Evolutionary conservation across 2,888 invertebrate genomes (phyloP).

Genomic region (Eudemis profundana): DNA sequence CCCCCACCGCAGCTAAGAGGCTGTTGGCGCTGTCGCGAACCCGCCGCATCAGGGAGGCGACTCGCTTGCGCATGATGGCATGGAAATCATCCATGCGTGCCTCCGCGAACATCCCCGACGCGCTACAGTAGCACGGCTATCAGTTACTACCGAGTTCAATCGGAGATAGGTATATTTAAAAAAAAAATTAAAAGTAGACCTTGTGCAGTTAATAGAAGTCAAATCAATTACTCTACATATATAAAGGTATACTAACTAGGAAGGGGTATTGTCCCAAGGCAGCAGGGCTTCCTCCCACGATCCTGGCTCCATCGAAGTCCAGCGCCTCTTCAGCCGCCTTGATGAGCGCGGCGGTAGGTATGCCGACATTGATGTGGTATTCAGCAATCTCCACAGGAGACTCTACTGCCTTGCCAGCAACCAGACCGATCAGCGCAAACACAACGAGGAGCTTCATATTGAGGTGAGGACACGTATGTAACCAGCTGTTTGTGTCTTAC

Average conservation of each 20-base stretch:
- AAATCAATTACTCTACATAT: too few relatives aligned
- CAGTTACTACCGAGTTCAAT: too few relatives aligned
- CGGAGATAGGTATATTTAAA: too few relatives aligned
- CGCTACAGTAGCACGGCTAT: too few relatives aligned
- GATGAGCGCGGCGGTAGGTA: conserved; percentile 43
- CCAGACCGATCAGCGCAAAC: conserved; percentile 30
- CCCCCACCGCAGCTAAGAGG: too few relatives aligned
- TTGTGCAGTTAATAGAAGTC: too few relatives aligned
- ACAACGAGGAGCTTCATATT: conserved; percentile 38
- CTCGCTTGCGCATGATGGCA: too few relatives aligned
- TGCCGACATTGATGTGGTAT: conserved; percentile 44
- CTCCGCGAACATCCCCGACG: too few relatives aligned
- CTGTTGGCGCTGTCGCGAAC: too few relatives aligned
- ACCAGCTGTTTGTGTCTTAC: neutral
- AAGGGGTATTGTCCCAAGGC: conserved; percentile 15
- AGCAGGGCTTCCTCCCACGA: conserved; percentile 44
- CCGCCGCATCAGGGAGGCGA: too few relatives aligned
- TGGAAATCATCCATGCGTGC: too few relatives aligned
- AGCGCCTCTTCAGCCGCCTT: conserved; percentile 43
- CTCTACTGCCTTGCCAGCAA: conserved; percentile 28
- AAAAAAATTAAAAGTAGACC: too few relatives aligned
- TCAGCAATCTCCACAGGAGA: conserved; percentile 15
- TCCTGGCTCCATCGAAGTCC: conserved; percentile 41
- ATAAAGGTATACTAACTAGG: conserved; percentile 12
- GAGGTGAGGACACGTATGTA: conserved; percentile 5